Evolutionary conservation across 2,113 vertebrate species (phyloP), one percentile per base, ranked within the genome.

Genomic region (Tringa solitaria): DNA sequence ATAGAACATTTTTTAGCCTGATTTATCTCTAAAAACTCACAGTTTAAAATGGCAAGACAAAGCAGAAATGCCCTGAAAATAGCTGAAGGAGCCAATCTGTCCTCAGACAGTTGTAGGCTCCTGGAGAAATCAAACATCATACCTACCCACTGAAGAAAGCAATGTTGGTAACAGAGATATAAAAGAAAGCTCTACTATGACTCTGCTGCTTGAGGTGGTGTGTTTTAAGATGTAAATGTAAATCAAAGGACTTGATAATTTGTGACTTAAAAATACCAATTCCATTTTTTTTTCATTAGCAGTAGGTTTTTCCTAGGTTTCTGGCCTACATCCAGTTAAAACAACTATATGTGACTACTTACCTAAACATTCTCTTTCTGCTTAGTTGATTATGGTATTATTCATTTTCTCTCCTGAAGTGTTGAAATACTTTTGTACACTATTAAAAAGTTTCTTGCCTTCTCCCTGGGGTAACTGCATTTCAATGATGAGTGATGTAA

Each of bases 351-450:
- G 43, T 64, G 41, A 61, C 85, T 73, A 37, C 84, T 94, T 79
- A 88, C 63, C 59, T 74, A 90, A 95, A 77, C 45, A 65, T 90
- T 87, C 81, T 83, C 57, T 93, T 96, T 95, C 74, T 95, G 87
- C 70, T 94, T 69, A n/a, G 70, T 85, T 94, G 64, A 80, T 93
- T 72, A 81, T 26, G 54, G 26, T 77, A 92, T 95, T 77, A 93
- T 77, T 96, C 54, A 93, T 87, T 93, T 95, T 93, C 56, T 64
- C 64, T 84, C 35, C 80, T 51, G 27, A 90, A 86, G 85, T 64
- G 88, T 6, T 92, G 82, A 96, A 90, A 95, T 89, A 92, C 22
- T 89, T 89, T 28, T 53, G 28, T 56, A 73, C 27, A 17, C 79
- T 77, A 46, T 60, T 86, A 81, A 86, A 86, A 89, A 46, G 67